Evolutionary conservation across 2,888 invertebrate genomes (phyloP).

Genomic region (Phortica okadai): DNA sequence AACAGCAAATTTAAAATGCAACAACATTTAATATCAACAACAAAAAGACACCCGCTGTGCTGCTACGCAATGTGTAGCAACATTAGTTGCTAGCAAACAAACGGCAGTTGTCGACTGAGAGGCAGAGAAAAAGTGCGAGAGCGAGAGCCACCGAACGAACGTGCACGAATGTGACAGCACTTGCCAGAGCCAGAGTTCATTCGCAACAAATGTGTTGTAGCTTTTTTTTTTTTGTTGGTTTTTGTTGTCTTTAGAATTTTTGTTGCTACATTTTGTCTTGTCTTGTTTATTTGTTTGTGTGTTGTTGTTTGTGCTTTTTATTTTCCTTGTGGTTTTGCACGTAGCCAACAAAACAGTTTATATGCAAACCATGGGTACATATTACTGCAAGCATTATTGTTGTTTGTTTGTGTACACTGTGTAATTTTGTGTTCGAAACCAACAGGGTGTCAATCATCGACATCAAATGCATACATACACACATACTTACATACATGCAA

Average conservation of each 20-base stretch:
- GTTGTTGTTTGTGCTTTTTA: neutral
- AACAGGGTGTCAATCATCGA: constrained; percentile 14
- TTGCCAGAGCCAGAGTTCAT: constrained; percentile 11
- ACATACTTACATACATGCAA: neutral
- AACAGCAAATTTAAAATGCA: neutral
- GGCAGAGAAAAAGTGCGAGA: neutral
- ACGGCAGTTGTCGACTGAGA: neutral
- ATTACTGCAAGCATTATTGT: no score
- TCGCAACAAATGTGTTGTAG: constrained; percentile 20
- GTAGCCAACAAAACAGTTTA: neutral
- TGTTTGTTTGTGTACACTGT: neutral
- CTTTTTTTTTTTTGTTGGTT: neutral
- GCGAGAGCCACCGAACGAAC: neutral
- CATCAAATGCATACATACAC: neutral
- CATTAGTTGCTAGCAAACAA: neutral
- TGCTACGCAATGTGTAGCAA: neutral
- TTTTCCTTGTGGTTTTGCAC: constrained; percentile 14
- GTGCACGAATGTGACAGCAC: neutral
- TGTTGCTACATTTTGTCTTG: neutral
- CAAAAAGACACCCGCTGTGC: constrained; percentile 16
- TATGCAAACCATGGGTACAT: neutral
- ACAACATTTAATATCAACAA: neutral
- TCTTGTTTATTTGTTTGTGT: neutral
- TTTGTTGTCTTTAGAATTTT: neutral
- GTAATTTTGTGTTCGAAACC: constrained; percentile 1